phyloP scores from a whole-genome alignment of 2,888 invertebrate species.

The Tiliacea aurago region DNA sequence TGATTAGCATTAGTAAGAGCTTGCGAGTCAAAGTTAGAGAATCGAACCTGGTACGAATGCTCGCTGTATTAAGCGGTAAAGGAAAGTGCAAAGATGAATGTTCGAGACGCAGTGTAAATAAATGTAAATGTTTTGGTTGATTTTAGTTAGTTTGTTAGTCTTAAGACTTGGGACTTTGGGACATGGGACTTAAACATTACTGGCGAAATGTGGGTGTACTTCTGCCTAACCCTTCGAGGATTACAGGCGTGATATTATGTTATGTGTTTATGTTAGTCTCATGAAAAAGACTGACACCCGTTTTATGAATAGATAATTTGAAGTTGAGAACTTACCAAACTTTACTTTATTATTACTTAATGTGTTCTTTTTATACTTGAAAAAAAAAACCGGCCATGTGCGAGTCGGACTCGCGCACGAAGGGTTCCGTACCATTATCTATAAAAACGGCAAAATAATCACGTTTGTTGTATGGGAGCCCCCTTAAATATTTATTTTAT shows the following conservation, averaged over 20 bases:
- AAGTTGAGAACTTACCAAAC: not conserved
- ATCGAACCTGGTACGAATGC: conserved; percentile 37
- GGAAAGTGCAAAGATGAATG: conserved; percentile 65
- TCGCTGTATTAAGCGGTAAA: conserved; percentile 69
- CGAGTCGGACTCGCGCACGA: too few relatives aligned
- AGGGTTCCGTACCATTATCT: too few relatives aligned
- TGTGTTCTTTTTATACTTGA: not conserved
- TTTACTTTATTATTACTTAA: not conserved
- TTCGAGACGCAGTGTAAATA: not conserved
- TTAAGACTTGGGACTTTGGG: too few relatives aligned
- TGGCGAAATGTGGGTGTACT: too few relatives aligned
- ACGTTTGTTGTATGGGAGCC: too few relatives aligned
- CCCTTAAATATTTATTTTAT: too few relatives aligned
- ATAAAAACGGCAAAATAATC: too few relatives aligned
- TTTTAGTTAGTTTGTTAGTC: not conserved
- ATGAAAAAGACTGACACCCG: not conserved
- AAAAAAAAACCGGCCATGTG: too few relatives aligned
- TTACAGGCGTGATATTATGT: too few relatives aligned
- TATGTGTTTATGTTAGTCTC: too few relatives aligned
- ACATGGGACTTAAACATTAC: too few relatives aligned
- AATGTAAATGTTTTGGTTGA: conserved; percentile 6
- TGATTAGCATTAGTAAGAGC: conserved; percentile 64
- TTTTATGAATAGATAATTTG: not conserved
- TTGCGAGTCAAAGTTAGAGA: conserved; percentile 58
- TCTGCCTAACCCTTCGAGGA: too few relatives aligned